Evolutionary conservation across 2,888 invertebrate genomes (phyloP).

Genomic region (Brachynemurus nebulosus): DNA sequence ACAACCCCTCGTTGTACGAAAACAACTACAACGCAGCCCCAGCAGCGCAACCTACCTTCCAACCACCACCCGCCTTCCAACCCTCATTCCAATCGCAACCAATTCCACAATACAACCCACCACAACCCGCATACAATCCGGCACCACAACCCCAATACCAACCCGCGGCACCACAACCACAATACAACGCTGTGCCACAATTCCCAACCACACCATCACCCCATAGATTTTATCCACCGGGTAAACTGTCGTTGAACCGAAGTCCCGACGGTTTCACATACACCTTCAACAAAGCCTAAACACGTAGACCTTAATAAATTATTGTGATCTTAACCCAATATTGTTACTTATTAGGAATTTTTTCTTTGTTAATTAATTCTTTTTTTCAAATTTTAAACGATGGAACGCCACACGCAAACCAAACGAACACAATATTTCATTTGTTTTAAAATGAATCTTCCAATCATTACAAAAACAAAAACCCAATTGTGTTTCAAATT

Average conservation of each 20-base stretch:
- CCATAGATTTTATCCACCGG: slow-evolving; percentile 68
- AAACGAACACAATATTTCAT: too few relatives aligned
- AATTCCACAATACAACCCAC: slow-evolving; percentile 33
- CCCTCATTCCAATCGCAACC: slow-evolving; percentile 27
- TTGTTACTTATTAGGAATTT: too few relatives aligned
- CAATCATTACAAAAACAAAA: too few relatives aligned
- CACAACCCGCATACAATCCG: slow-evolving; percentile 29
- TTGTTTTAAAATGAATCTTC: too few relatives aligned
- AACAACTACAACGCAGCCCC: slow-evolving; percentile 29
- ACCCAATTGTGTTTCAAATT: too few relatives aligned
- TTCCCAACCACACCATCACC: slow-evolving; percentile 55
- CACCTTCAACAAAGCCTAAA: slow-evolving; percentile 57
- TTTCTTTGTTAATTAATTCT: too few relatives aligned
- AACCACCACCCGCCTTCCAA: slow-evolving; percentile 32
- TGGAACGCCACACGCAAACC: too few relatives aligned
- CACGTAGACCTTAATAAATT: slow-evolving; percentile 7
- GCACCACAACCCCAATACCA: slow-evolving; percentile 33
- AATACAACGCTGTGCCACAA: slow-evolving; percentile 29
- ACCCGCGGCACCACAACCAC: slow-evolving; percentile 30
- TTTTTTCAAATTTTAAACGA: too few relatives aligned
- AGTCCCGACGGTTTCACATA: slow-evolving; percentile 82
- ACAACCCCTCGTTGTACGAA: slow-evolving; percentile 39
- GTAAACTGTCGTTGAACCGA: slow-evolving; percentile 72
- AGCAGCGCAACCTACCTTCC: slow-evolving; percentile 31
- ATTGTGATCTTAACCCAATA: too few relatives aligned